phyloP scores from a whole-genome alignment of 2,888 invertebrate species.

The Neoascia interrupta region DNA sequence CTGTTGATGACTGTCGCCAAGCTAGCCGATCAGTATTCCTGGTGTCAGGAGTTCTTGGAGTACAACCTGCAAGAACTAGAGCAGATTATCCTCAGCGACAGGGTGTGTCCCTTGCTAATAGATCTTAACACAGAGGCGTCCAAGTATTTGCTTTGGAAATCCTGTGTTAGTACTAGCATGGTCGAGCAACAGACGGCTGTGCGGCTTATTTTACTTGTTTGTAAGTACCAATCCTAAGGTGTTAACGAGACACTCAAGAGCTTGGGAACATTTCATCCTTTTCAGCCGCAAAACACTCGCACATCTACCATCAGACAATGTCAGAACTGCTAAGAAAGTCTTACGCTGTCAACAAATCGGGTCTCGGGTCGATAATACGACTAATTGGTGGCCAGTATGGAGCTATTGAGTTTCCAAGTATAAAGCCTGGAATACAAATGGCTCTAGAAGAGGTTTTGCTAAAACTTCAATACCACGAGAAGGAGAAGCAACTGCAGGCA shows the following conservation, averaged over 20 bases:
- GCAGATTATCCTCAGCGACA: constrained; percentile 80
- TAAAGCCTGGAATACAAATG: constrained; percentile 78
- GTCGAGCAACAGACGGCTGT: constrained; percentile 83
- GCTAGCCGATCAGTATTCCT: constrained; percentile 76
- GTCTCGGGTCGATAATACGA: constrained; percentile 77
- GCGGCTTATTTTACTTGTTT: constrained; percentile 81
- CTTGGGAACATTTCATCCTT: too few relatives aligned
- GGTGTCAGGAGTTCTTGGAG: constrained; percentile 81
- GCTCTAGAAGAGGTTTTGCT: constrained; percentile 77
- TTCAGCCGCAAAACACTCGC: constrained; percentile 77
- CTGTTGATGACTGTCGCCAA: constrained; percentile 76
- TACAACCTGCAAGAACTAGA: constrained; percentile 84
- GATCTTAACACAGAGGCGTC: constrained; percentile 83
- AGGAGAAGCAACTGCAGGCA: constrained; percentile 75
- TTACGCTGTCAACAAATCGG: constrained; percentile 73
- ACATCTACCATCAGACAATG: constrained; percentile 79
- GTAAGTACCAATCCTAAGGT: constrained; percentile 77
- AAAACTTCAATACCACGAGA: constrained; percentile 76
- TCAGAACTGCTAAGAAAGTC: constrained; percentile 77
- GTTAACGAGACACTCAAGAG: too few relatives aligned
- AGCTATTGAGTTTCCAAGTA: constrained; percentile 76
- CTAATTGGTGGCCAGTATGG: constrained; percentile 77
- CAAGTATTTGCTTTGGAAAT: constrained; percentile 81
- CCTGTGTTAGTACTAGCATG: constrained; percentile 80
- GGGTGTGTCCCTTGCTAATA: constrained; percentile 80